Evolutionary conservation across 2,113 vertebrate species (phyloP).

Genomic region (Butorides virescens): DNA sequence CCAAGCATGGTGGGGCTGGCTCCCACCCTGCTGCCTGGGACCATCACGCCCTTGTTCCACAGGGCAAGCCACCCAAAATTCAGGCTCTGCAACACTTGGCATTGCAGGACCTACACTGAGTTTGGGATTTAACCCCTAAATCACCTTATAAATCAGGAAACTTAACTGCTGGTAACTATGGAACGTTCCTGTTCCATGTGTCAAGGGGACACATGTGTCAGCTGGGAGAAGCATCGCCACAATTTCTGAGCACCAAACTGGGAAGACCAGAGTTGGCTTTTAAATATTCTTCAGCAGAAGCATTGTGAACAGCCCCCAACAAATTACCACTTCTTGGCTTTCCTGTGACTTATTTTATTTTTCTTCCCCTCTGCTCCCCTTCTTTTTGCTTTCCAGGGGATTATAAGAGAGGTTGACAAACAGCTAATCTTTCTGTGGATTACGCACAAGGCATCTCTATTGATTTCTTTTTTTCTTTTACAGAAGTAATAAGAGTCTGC

Average conservation of each 20-base stretch:
- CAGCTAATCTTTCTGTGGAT: conserved; percentile 58
- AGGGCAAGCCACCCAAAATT: not conserved
- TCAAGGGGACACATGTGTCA: no score
- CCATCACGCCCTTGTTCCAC: not conserved
- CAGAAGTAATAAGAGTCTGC: conserved; percentile 47
- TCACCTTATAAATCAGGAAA: not conserved
- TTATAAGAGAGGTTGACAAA: conserved; percentile 24
- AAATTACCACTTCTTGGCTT: not conserved
- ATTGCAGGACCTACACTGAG: not conserved
- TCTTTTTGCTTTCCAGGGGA: conserved; percentile 44
- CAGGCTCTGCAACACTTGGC: not conserved
- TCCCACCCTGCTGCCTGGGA: not conserved
- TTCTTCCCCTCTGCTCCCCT: not conserved
- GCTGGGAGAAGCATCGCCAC: not conserved
- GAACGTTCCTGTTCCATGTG: not conserved
- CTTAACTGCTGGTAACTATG: no score
- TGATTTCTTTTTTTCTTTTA: conserved; percentile 45
- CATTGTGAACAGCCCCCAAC: not conserved
- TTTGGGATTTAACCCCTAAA: not conserved
- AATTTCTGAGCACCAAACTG: not conserved
- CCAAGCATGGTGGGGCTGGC: not conserved
- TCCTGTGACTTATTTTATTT: not conserved
- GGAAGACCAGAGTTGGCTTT: not conserved
- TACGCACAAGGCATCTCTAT: conserved; percentile 37
- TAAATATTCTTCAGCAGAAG: not conserved